Percentiles rank a stretch among this genome's conserved stretches.
These are phyloP conservation scores for Falco naumanni DNA, from an alignment of 2,797 vertebrate species.

Conservation along the genomic window DNA sequence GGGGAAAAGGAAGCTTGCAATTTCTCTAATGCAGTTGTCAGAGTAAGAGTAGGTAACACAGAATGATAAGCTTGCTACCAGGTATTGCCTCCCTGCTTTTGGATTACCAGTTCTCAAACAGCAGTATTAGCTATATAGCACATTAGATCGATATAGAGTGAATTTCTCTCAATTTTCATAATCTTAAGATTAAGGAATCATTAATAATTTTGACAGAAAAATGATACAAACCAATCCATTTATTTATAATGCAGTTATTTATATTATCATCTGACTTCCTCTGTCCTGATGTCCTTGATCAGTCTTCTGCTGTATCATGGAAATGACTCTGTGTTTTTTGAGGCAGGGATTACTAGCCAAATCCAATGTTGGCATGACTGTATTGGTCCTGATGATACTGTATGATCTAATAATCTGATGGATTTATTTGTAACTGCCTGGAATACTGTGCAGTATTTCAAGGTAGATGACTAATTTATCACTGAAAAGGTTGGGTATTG, in stretches of 20 bases:
- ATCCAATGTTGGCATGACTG: background rate
- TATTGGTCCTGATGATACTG: background rate
- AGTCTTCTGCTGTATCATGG: background rate
- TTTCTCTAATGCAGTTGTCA: background rate
- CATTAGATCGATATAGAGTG: background rate
- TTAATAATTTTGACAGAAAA: background rate
- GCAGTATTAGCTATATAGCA: background rate
- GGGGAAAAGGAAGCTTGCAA: background rate
- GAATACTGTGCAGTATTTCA: background rate
- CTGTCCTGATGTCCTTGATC: background rate
- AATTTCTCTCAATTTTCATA: background rate
- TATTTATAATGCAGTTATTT: background rate
- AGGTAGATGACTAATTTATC: background rate
- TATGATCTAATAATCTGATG: background rate
- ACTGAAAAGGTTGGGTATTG: background rate
- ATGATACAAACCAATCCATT: background rate
- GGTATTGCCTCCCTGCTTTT: background rate
- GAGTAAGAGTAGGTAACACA: background rate
- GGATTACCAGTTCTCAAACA: background rate
- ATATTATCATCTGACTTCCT: background rate
- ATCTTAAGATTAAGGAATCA: background rate
- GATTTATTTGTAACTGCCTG: background rate
- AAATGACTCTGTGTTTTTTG: background rate
- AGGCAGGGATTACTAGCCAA: background rate
- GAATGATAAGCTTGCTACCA: background rate